Base-by-base conservation (phyloP, 30 jellyfish, hydroid and myxozoan species). In the Chironex yamaguchii region DNA sequence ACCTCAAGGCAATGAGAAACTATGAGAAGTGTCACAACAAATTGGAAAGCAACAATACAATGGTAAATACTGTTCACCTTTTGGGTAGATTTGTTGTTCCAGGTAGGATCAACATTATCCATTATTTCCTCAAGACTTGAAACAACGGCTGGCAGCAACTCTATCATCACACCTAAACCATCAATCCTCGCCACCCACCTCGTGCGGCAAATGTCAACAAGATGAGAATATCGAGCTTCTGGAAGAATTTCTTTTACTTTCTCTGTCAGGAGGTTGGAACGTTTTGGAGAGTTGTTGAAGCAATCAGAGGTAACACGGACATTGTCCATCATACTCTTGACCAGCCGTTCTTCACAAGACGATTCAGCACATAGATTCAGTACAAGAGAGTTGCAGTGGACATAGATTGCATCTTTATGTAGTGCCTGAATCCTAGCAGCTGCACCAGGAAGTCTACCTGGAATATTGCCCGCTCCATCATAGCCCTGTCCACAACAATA, bases 381-480 rank as follows among this genome's bases (percentile, higher is more conserved):
- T 0, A 80, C 67, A 63, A 35, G 91, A 33, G 86, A 62, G 36
- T 62, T 35, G 54, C 91, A 80, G 27, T 80, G 91, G 25, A 80
- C 91, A 64, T 80, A 80, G 1, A 25, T 14, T 17, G 95, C 95
- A 29, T 21, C 20, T 28, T 36, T 76, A 72, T 85, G 28, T 0
- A 17, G 14, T 6, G 11, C 21, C 1, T 25, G 73, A 33, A 74
- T 73, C 11, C 86, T 25, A 1, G 63, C 26, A 14, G 90, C 70
- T 13, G 70, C 84, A 29, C 95, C 95, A 58, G 90, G 36, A 58
- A 26, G 62, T 36, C 36, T 72, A 0, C 85, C 90, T 0, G 96
- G 90, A 85, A 72, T 85, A 62, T 58, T 72, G 1, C 95, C 95
- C 0, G 90, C 90, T 34, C 85, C 90, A 63, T 85, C 90, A 32